A percentile compares a stretch with the other conserved stretches of the same genome.
Conservation (phyloP, 2,888 invertebrate species). For the Smittia sp. region DNA sequence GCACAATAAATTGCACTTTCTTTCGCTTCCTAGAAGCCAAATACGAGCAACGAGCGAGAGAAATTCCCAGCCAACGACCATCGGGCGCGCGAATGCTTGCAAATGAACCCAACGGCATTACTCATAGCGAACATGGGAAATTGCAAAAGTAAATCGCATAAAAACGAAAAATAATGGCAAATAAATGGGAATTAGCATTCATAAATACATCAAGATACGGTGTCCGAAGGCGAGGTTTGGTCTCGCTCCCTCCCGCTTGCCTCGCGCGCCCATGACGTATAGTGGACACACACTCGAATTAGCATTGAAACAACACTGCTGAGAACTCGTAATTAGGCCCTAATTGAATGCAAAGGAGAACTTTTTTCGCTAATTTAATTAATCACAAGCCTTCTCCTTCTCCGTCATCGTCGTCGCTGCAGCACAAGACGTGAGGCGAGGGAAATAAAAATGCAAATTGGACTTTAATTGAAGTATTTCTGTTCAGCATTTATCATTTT, state of each 20-base stretch:
- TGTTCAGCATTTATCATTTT: conserved; percentile 33
- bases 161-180: conserved; percentile 29
- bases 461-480: conserved; percentile 34
- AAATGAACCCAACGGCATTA: conserved; percentile 10
- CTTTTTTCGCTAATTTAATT: conserved; percentile 28
- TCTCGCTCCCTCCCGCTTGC: not conserved
- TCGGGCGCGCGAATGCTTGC: too few relatives aligned
- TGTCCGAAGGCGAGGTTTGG: conserved; percentile 13
- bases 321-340: not conserved
- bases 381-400: conserved; percentile 10
- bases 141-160: conserved; percentile 35
- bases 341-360: not conserved
- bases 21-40: conserved; percentile 26
- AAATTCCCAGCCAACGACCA: not conserved
- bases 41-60: not conserved
- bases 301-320: conserved; percentile 1
- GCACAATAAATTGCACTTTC: conserved; percentile 36
- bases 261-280: conserved; percentile 11
- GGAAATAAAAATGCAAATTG: conserved; percentile 30
- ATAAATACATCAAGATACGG: conserved; percentile 37
- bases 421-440: not conserved
- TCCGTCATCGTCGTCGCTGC: not conserved
- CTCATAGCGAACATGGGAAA: conserved; percentile 5
- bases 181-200: conserved; percentile 31
- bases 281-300: not conserved